These are phyloP conservation scores for Myrmophylax atrothorax DNA, from an alignment of 2,113 vertebrate species.

Conservation along the genomic window DNA sequence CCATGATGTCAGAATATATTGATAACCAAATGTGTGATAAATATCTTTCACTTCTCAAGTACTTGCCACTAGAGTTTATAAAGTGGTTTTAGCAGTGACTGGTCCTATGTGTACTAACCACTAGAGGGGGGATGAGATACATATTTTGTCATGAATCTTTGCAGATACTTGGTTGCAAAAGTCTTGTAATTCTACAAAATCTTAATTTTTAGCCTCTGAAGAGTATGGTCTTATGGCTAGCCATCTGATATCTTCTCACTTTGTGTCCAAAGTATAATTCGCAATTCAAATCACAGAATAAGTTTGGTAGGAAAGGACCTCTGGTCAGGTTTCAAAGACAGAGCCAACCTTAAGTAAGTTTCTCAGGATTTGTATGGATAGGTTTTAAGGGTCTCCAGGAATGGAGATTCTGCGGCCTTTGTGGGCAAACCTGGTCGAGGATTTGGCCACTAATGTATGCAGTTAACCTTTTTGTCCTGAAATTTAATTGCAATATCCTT, in stretches of 20 bases:
- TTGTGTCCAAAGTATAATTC: neutral
- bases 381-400: neutral
- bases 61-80: neutral
- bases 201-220: neutral
- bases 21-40: neutral
- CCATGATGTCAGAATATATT: neutral
- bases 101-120: slow-evolving; percentile 37
- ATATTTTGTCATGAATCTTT: neutral
- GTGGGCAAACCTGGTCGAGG: accelerated
- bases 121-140: slow-evolving; percentile 55
- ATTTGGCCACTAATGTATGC: neutral
- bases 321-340: neutral
- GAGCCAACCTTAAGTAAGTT: neutral
- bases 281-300: neutral
- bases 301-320: neutral
- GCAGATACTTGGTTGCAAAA: neutral
- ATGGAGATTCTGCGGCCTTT: neutral
- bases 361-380: neutral
- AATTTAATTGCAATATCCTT: neutral
- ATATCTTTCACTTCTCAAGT: neutral
- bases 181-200: neutral
- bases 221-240: neutral
- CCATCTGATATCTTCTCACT: neutral
- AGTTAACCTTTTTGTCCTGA: neutral
- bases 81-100: neutral